These are phyloP conservation scores for Eulemur coronatus DNA, from an alignment of 2,797 vertebrate species.

Conservation along the genomic window DNA sequence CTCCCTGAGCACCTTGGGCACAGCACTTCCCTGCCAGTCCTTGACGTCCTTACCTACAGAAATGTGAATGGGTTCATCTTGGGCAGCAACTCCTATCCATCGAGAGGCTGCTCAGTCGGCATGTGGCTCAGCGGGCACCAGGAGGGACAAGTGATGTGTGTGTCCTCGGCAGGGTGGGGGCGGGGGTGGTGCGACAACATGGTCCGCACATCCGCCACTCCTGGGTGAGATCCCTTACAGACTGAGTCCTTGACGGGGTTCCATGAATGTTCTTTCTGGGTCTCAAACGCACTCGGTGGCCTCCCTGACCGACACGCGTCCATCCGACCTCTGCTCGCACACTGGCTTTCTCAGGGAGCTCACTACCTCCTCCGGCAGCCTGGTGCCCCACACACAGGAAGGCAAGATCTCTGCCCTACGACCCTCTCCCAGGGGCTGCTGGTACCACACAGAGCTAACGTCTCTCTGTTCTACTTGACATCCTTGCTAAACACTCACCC, in stretches of 20 bases:
- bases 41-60: neutral
- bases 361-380: neutral
- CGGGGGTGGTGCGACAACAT: accelerated
- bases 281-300: neutral
- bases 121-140: neutral
- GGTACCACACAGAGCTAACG: neutral
- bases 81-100: neutral
- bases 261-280: neutral
- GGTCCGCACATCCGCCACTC: neutral
- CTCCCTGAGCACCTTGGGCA: neutral
- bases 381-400: neutral
- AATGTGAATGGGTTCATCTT: neutral
- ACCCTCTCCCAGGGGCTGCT: neutral
- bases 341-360: neutral
- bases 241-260: neutral
- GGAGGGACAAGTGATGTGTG: neutral
- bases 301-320: neutral
- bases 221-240: neutral
- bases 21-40: neutral
- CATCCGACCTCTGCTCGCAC: neutral
- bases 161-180: neutral
- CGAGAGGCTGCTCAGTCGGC: neutral
- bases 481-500: neutral
- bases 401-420: neutral
- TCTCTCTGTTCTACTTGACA: neutral